A percentile compares a stretch with the other conserved stretches of the same genome.
These are phyloP conservation scores for Leucoraja erinaceus DNA, from an alignment of 2,113 vertebrate genomes.

Conservation along the genomic window DNA sequence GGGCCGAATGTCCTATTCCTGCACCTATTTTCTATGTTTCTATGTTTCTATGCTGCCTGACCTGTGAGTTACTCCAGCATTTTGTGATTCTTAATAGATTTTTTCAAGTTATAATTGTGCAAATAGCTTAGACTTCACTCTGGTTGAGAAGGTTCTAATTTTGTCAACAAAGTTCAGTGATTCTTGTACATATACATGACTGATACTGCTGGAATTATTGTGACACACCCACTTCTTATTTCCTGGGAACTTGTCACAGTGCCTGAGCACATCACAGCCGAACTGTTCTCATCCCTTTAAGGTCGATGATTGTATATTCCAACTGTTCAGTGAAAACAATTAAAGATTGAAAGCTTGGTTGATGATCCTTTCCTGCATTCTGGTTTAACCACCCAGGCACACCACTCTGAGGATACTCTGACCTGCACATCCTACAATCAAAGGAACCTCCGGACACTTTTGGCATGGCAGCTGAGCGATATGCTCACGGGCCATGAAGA, in stretches of 20 bases:
- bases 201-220: not conserved
- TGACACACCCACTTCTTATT: not conserved
- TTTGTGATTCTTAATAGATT: not conserved
- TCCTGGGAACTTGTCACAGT: not conserved
- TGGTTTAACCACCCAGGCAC: not conserved
- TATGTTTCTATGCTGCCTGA: too few species aligned
- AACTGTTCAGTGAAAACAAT: slow-evolving; percentile 1
- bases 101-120: not conserved
- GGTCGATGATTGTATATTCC: not conserved
- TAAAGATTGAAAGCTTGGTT: not conserved
- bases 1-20: too few species aligned
- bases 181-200: not conserved
- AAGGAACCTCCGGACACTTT: not conserved
- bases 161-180: not conserved
- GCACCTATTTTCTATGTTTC: too few species aligned
- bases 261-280: not conserved
- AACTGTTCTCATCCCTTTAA: not conserved
- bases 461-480: not conserved
- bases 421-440: not conserved
- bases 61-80: too few species aligned
- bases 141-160: not conserved
- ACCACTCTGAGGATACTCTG: not conserved
- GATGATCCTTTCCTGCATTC: slow-evolving; percentile 4
- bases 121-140: not conserved
- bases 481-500: not conserved